Percentiles rank a stretch among this genome's conserved stretches.
Evolutionary conservation across 2,888 invertebrate genomes (phyloP).

Genomic region (Cataglyphis altisquamis): DNA sequence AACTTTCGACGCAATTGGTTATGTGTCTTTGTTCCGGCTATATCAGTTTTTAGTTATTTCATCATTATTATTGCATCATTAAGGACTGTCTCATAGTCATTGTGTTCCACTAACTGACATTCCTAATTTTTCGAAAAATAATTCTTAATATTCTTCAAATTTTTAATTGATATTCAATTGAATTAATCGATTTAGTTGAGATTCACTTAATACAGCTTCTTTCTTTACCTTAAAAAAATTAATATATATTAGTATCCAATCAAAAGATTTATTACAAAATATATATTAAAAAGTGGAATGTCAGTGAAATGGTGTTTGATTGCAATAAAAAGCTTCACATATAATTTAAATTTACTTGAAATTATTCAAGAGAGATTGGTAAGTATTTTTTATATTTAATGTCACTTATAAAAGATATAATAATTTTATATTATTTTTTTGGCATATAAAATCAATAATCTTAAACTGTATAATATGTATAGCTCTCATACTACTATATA

Average conservation of each 20-base stretch:
- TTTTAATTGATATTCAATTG: not conserved
- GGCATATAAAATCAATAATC: not conserved
- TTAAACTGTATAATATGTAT: not conserved
- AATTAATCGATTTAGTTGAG: too few species aligned
- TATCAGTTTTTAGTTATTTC: slow-evolving; percentile 3
- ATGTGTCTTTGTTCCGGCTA: not conserved
- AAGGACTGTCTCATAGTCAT: not conserved
- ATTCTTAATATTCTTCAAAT: not conserved
- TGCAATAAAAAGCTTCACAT: slow-evolving; percentile 1
- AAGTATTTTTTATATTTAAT: slow-evolving; percentile 23
- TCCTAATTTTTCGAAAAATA: not conserved
- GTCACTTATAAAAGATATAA: not conserved
- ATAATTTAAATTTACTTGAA: slow-evolving; percentile 4
- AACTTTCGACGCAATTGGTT: not conserved
- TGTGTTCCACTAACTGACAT: slow-evolving; percentile 23
- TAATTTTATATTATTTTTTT: not conserved
- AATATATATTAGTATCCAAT: not conserved
- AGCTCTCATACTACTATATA: not conserved
- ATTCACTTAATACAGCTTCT: not conserved
- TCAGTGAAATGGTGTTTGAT: slow-evolving; percentile 8
- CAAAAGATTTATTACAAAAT: not conserved
- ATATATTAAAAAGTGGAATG: slow-evolving; percentile 19
- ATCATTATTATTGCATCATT: slow-evolving; percentile 11
- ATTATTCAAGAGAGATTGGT: slow-evolving; percentile 22
- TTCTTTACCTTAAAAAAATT: not conserved